phyloP scores from a whole-genome alignment of 2,113 vertebrate genomes.

The Xenotilapia longispinis region DNA sequence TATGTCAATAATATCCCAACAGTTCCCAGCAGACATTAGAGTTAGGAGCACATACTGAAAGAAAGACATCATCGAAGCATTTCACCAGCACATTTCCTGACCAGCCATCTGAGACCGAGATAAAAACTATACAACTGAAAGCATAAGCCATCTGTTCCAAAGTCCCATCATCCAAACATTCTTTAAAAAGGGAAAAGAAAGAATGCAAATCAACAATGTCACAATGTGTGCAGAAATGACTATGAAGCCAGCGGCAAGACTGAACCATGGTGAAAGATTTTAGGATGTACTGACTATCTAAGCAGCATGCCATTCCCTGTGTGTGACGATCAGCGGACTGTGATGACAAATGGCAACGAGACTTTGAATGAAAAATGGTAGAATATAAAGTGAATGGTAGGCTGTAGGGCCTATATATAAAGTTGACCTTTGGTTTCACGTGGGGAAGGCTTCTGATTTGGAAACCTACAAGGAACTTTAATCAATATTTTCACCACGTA shows the following conservation, averaged over 20 bases:
- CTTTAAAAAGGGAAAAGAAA: background rate
- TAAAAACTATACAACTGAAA: slow-evolving; percentile 58
- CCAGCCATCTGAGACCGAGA: slow-evolving; percentile 29
- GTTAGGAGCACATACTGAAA: slow-evolving; percentile 67
- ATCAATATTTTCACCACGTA: background rate
- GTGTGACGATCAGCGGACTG: background rate
- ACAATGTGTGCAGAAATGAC: slow-evolving; percentile 46
- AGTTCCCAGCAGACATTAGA: slow-evolving; percentile 68
- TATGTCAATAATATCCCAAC: slow-evolving; percentile 53
- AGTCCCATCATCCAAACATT: slow-evolving; percentile 31
- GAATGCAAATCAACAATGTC: slow-evolving; percentile 29
- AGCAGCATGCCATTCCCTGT: slow-evolving; percentile 6
- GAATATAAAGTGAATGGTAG: slow-evolving; percentile 12
- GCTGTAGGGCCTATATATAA: slow-evolving; percentile 23
- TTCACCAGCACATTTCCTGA: slow-evolving; percentile 59
- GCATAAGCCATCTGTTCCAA: slow-evolving; percentile 34
- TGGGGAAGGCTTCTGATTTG: slow-evolving; percentile 21
- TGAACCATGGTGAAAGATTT: slow-evolving; percentile 9
- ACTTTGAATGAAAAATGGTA: slow-evolving; percentile 2
- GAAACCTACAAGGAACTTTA: slow-evolving; percentile 3
- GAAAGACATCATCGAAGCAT: slow-evolving; percentile 53
- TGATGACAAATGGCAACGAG: background rate
- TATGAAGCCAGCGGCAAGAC: slow-evolving; percentile 33
- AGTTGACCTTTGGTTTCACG: slow-evolving; percentile 63
- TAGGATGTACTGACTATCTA: background rate